Conservation (phyloP, 2,113 vertebrate genomes). For the Toxotes chatareus region DNA sequence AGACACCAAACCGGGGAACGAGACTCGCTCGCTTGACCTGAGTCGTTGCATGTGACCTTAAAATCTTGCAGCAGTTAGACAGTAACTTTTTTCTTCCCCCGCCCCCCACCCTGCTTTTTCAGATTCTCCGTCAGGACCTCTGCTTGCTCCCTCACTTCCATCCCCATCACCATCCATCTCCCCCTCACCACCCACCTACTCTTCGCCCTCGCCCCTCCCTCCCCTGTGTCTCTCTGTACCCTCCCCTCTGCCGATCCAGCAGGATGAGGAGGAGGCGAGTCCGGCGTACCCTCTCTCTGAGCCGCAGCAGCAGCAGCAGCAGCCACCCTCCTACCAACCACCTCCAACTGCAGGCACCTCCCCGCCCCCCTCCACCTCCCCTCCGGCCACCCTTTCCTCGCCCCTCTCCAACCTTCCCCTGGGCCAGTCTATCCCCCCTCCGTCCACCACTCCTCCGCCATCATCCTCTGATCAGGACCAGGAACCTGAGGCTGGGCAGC, state of each 20-base stretch:
- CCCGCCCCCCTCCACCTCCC: conserved; percentile 65
- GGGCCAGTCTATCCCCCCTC: conserved; percentile 68
- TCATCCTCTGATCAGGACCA: conserved; percentile 71
- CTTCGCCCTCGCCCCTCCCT: conserved; percentile 66
- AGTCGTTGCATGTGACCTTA: background rate
- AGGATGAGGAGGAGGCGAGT: conserved; percentile 33
- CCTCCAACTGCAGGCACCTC: conserved; percentile 56
- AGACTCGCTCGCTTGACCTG: too few species aligned
- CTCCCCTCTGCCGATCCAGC: conserved; percentile 44
- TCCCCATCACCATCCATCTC: conserved; percentile 67
- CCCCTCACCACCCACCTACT: conserved; percentile 64
- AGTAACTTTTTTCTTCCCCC: background rate
- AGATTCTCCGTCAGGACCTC: conserved; percentile 72
- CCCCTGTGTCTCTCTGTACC: conserved; percentile 62
- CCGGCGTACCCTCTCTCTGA: conserved; percentile 14
- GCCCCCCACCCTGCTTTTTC: conserved; percentile 3
- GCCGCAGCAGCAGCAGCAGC: conserved; percentile 53
- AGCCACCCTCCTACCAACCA: conserved; percentile 49
- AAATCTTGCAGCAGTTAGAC: background rate
- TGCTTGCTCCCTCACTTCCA: conserved; percentile 48
- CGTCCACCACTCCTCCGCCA: conserved; percentile 71
- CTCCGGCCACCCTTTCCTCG: conserved; percentile 59
- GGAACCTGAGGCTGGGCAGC: conserved; percentile 62
- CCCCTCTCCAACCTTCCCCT: conserved; percentile 67
- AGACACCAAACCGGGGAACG: background rate